Base-by-base conservation (phyloP, 2,888 invertebrate genomes). In the Drosophila putrida region DNA sequence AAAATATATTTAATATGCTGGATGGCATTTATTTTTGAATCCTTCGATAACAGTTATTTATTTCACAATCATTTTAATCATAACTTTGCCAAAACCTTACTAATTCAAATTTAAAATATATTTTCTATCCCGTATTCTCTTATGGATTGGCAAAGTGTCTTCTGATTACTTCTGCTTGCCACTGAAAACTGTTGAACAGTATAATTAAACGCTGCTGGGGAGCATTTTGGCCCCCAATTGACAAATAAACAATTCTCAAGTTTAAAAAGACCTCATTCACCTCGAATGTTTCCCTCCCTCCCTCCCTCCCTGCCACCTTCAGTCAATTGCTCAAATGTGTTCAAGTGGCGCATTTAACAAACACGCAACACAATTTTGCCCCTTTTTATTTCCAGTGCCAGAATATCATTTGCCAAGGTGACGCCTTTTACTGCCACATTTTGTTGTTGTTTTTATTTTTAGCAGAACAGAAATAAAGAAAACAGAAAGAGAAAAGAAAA, bases 391-490 rank as follows among this genome's bases (percentile, higher is more conserved):
- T 49, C 50, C 20, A 43, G 49, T 38, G 71, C 58, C 72, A 66
- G 60, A 67, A 68, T 69, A 68, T 70, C 79, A 84, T 88, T 83
- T 82, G 87, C 86, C 74, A 88, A 85, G 89, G 89, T 86, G 89
- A 82, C 89, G 89, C 82, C 88, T 82, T 73, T 80, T 75, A 82
- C 71, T 85, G 82, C 83, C 66, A 78, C 74, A 61, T 54, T 74
- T 78, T 74, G 57, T 47, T 58, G 73, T 63, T 89, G 73, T 80
- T 85, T 82, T 75, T 85, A 89, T 82, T 80, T 82, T 80, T 89
- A 88, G 88, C 58, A 20, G 25, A 47, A 54, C 61, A 63, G 60
- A 46, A 59, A 61, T 50, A 43, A 49, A 27, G 28, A 65, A 51
- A 39, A 25, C 20, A 6, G 5, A 49, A 25, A n/a, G 41, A 4